Conservation (phyloP, 2,888 invertebrate species). For the Halocaridina rubra region DNA sequence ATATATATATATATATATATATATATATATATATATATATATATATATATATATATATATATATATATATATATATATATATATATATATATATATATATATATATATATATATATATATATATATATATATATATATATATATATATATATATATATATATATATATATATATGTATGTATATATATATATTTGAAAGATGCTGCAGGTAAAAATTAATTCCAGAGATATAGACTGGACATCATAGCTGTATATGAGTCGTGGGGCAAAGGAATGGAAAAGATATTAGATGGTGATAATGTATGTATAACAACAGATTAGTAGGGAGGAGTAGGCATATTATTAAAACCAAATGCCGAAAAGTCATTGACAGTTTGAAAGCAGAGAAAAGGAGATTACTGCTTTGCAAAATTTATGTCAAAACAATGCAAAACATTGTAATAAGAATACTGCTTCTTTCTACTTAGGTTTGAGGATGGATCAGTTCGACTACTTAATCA, state of each 20-base stretch:
- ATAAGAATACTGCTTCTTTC: no score
- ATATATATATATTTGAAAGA: no score
- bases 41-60: no score
- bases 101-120: no score
- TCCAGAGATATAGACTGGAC: neutral
- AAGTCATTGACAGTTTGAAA: neutral
- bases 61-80: no score
- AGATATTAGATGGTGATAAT: neutral
- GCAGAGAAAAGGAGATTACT: neutral
- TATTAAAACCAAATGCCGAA: neutral
- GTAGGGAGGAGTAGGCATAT: neutral
- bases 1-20: no score
- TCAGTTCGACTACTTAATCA: conserved; percentile 73
- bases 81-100: no score
- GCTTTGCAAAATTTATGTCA: neutral
- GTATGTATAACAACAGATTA: neutral
- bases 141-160: no score
- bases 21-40: no score
- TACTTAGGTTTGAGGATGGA: conserved; percentile 21
- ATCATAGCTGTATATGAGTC: neutral
- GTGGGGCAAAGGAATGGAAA: neutral
- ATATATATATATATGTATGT: no score
- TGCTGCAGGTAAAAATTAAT: neutral
- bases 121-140: no score
- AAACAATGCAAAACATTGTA: neutral